Base-by-base conservation (phyloP, 2,113 vertebrate species). In the Eurypyga helias region DNA sequence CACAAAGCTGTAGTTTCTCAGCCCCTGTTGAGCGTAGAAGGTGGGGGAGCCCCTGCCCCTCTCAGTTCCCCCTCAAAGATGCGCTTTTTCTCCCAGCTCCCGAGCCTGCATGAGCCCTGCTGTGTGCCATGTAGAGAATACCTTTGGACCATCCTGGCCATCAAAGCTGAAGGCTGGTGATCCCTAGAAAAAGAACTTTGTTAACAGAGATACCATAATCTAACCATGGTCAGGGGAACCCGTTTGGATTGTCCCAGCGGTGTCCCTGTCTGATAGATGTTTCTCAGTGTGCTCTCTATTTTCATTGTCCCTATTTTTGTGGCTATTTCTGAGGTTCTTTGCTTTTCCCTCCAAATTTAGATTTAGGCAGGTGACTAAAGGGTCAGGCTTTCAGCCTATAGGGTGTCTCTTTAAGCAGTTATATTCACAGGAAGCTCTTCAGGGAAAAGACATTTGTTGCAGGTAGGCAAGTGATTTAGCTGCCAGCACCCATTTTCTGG, bases 391-490 rank as follows among this genome's bases (percentile, higher is more conserved):
- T 83, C 64, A 58, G 21, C 43, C 60, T 57, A 3, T 33, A 84
- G 7, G 15, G 7, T 70, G 16, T 36, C 29, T 86, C n/a, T 88
- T 89, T 70, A 79, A 48, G 38, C 46, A 54, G 31, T 67, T 69
- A 24, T 7, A 29, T 60, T 89, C 41, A 54, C 45, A 72, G 73
- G 25, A 71, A 33, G 4, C 70, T 38, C 57, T 86, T 54, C 60
- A 76, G 65, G 45, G 46, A 78, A 92, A 89, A 88, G 10, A 73
- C 11, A 23, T 55, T 75, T 87, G 12, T 73, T 95, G 81, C 48
- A 96, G 93, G 83, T 95, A 87, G 67, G 43, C 81, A 77, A 75
- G 33, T 70, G 87, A 36, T 91, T 91, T 79, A 95, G 72, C 79
- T 95, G 69, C 87, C 75, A 80, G 70, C 38, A 89, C 69, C 70